phyloP scores from a whole-genome alignment of 2,888 invertebrate genomes.

The Willowsia nigromaculata region DNA sequence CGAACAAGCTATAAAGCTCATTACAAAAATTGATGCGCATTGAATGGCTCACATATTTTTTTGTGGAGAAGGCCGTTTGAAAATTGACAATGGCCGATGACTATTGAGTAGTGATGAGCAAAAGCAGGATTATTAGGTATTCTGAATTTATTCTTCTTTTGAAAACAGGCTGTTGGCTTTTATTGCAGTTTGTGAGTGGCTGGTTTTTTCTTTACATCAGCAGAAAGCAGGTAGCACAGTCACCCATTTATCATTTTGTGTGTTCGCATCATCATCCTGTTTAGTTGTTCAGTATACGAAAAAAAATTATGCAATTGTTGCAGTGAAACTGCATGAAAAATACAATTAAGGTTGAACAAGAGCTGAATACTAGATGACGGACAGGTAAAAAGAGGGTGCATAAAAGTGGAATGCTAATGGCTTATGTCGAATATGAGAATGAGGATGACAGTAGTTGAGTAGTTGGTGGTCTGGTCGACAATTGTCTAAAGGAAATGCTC shows the following conservation, averaged over 20 bases:
- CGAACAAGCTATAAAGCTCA: not conserved
- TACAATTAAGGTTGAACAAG: not conserved
- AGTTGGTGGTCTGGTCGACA: no score
- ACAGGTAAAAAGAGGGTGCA: no score
- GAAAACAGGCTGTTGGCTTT: not conserved
- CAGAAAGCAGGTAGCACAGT: not conserved
- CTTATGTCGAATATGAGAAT: no score
- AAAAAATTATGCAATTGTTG: not conserved
- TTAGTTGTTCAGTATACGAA: not conserved
- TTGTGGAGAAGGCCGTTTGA: not conserved
- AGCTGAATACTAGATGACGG: not conserved
- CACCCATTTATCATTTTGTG: slow-evolving; percentile 1
- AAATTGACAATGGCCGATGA: not conserved
- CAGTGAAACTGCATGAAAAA: not conserved
- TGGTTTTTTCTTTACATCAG: not conserved
- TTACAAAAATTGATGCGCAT: not conserved
- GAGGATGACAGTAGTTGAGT: no score
- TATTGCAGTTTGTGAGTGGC: not conserved
- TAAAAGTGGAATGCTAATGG: no score
- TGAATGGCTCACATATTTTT: not conserved
- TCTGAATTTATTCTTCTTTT: not conserved
- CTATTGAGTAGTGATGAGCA: not conserved
- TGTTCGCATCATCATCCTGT: not conserved
- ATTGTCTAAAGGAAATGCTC: no score
- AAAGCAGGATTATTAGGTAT: not conserved